Evolutionary conservation across 2,113 vertebrate genomes (phyloP).

Genomic region (Otis tarda): DNA sequence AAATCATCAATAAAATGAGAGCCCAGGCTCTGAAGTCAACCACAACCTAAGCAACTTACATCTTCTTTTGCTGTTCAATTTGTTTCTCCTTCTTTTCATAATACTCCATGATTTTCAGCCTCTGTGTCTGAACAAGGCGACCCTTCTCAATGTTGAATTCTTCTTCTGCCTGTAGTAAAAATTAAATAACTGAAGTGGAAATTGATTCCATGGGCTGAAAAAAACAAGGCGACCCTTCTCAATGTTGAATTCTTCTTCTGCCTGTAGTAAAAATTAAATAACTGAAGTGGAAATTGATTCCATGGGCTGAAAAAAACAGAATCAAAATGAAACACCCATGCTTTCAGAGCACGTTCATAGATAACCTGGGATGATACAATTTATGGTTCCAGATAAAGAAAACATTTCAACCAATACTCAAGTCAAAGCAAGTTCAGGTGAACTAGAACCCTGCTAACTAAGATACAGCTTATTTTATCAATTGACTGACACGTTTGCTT

Average conservation of each 20-base stretch:
- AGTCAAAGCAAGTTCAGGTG: not conserved
- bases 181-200: constrained; percentile 43
- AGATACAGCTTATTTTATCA: not conserved
- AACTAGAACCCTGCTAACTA: not conserved
- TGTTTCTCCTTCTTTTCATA: constrained; percentile 99
- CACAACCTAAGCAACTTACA: constrained; percentile 76
- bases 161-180: constrained; percentile 88
- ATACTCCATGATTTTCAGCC: constrained; percentile 99
- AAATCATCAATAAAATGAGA: not conserved
- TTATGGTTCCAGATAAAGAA: not conserved
- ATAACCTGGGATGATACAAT: not conserved
- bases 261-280: constrained; percentile 75
- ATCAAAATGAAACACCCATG: constrained; percentile 22
- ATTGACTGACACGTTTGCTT: not conserved
- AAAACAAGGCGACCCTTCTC: constrained; percentile 97
- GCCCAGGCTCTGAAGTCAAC: not conserved
- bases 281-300: constrained; percentile 36
- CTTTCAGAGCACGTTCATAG: not conserved
- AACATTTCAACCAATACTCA: not conserved
- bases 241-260: constrained; percentile 99
- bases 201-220: constrained; percentile 7
- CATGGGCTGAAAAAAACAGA: constrained; percentile 37
- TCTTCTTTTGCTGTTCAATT: constrained; percentile 99
- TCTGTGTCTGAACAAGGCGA: constrained; percentile 95
- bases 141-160: constrained; percentile 99